Evolutionary conservation across 2,113 vertebrate genomes (phyloP), one percentile per base, ranked within the genome.

Genomic region (Psettodes erumei): DNA sequence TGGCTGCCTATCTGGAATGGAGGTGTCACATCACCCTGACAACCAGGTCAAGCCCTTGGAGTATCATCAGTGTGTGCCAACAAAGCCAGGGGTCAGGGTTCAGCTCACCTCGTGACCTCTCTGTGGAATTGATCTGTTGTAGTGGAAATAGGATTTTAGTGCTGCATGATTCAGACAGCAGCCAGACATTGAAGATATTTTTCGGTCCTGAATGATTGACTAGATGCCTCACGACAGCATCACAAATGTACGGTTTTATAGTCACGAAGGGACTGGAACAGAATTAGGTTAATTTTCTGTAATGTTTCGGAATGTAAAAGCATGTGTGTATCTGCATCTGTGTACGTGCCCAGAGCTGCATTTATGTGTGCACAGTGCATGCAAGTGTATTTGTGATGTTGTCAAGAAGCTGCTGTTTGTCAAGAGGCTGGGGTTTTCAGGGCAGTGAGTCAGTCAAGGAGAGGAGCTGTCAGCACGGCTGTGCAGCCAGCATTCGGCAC

Each of bases 11-110:
- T 86, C 75, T 60, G 47, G 62, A 79, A 87, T 78, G 64, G 80
- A 90, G 86, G 86, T 88, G 86, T 87, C 88, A 86, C 83, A 88
- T 89, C 89, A 83, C 86, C 84, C 82, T 89, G 87, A 90, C 87
- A 90, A 84, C 79, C 82, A 56, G 88, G 91, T 90, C 89, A 79
- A 65, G 81, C 60, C 85, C 87, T 84, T 19, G 0, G 71, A 91
- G 90, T 87, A 88, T 88, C 89, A 88, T 88, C 88, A 86, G 77
- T 68, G 72, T 77, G 82, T 21, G 18, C 60, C 69, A 76, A 87
- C 88, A 90, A 88, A 88, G 77, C 70, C 79, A 27, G 63, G 70
- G 85, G 78, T 89, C 82, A 84, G 62, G 75, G 86, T 65, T 86
- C 65, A 70, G 30, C 81, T 33, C 77, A 81, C 76, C 82, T 83